Conservation (phyloP, 2,797 vertebrate species). For the Hypotaenidia okinawae region DNA sequence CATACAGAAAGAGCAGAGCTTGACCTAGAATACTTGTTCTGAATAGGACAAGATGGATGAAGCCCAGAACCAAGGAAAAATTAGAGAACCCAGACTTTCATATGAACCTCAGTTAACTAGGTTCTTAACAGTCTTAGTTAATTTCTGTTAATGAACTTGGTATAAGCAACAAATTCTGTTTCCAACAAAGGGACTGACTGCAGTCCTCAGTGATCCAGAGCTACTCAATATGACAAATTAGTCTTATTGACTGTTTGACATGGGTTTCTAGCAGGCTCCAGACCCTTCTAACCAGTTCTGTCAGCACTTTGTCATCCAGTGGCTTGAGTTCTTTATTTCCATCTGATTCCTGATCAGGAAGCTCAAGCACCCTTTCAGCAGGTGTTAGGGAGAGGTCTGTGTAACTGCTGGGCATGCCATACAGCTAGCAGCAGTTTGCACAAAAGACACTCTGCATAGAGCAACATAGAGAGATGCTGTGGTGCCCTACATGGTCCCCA, state of each 20-base stretch:
- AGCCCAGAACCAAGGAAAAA: neutral
- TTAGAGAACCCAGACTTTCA: neutral
- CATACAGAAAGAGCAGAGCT: neutral
- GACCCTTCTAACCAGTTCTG: neutral
- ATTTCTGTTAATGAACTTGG: neutral
- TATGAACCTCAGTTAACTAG: neutral
- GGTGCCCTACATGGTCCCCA: too few species aligned
- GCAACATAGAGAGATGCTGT: neutral
- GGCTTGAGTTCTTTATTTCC: neutral
- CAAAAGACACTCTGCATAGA: neutral
- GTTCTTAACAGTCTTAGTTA: neutral
- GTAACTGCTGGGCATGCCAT: neutral
- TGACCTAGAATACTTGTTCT: neutral
- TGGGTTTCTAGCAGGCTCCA: neutral
- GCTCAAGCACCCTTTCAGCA: neutral
- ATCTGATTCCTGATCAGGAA: neutral
- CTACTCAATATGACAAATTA: neutral
- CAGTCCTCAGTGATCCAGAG: neutral
- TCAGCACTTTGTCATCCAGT: neutral
- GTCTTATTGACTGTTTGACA: neutral
- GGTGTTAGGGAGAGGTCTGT: neutral
- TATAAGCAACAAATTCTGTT: neutral
- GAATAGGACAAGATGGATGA: neutral
- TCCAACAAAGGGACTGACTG: neutral
- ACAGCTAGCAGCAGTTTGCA: accelerated